Evolutionary conservation across 2,888 invertebrate species (phyloP).

Genomic region (Scotopteryx bipunctaria): DNA sequence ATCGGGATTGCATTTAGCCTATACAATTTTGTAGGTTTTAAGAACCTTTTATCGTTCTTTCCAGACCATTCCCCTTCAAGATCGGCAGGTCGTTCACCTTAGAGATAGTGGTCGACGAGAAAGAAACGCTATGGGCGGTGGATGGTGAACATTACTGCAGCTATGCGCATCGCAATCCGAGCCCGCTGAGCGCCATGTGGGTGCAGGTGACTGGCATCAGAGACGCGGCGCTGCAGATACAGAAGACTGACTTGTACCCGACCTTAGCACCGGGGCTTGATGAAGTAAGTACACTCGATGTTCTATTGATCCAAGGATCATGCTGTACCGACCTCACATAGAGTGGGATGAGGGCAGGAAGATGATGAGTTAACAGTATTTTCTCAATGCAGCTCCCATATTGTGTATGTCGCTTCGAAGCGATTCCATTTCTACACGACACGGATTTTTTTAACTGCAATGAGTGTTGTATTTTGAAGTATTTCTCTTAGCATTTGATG

Average conservation of each 20-base stretch:
- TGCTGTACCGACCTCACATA: no score
- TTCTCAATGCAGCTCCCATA: no score
- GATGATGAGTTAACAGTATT: no score
- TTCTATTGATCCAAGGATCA: no score
- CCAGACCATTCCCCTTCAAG: slow-evolving; percentile 77
- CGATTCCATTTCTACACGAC: no score
- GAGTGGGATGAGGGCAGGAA: no score
- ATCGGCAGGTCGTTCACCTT: slow-evolving; percentile 78
- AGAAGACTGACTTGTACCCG: slow-evolving; percentile 79
- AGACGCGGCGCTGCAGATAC: slow-evolving; percentile 85
- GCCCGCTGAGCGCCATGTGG: slow-evolving; percentile 60
- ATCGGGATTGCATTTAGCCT: no score
- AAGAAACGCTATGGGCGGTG: slow-evolving; percentile 86
- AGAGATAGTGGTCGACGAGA: slow-evolving; percentile 84
- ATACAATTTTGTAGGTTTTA: no score
- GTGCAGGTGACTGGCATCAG: slow-evolving; percentile 84
- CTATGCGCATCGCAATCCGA: slow-evolving; percentile 84
- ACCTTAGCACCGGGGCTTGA: slow-evolving; percentile 50
- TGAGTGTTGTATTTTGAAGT: no score
- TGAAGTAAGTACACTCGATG: slow-evolving; percentile 55
- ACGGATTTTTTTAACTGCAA: no score
- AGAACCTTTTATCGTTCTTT: slow-evolving; percentile 29
- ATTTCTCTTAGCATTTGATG: no score
- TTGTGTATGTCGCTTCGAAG: no score
- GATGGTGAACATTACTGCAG: slow-evolving; percentile 90